phyloP scores from a whole-genome alignment of 2,113 vertebrate genomes.

The Tyto alba region DNA sequence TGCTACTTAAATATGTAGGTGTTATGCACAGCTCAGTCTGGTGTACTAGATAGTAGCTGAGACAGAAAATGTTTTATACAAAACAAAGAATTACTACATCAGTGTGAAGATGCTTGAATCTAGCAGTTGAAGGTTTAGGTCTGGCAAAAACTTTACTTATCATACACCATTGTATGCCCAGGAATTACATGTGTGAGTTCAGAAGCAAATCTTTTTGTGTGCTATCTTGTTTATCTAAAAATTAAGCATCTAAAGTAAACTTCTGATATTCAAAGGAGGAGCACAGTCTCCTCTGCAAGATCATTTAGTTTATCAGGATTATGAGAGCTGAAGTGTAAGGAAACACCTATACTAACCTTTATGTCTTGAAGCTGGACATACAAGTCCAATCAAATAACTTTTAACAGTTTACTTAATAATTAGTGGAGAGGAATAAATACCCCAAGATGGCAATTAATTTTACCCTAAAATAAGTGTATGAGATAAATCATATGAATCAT shows the following conservation, averaged over 20 bases:
- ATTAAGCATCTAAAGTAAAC: background rate
- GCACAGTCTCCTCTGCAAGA: background rate
- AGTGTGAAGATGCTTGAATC: background rate
- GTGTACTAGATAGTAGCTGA: background rate
- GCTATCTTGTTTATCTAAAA: background rate
- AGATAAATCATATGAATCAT: background rate
- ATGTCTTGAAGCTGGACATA: background rate
- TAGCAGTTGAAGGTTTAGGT: background rate
- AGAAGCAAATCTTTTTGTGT: background rate
- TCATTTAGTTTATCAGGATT: background rate
- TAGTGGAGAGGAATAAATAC: background rate
- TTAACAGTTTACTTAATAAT: background rate
- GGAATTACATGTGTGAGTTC: background rate
- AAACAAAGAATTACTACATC: background rate
- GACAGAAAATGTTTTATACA: background rate
- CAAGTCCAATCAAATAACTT: background rate
- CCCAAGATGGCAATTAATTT: background rate
- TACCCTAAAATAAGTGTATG: background rate
- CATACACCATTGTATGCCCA: background rate
- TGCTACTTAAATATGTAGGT: background rate
- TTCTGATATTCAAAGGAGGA: background rate
- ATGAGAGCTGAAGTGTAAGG: background rate
- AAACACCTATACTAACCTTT: background rate
- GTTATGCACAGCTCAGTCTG: background rate
- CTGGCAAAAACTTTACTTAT: background rate